Evolutionary conservation across 2,797 vertebrate species (phyloP).

Genomic region (Galaxias olidus): DNA sequence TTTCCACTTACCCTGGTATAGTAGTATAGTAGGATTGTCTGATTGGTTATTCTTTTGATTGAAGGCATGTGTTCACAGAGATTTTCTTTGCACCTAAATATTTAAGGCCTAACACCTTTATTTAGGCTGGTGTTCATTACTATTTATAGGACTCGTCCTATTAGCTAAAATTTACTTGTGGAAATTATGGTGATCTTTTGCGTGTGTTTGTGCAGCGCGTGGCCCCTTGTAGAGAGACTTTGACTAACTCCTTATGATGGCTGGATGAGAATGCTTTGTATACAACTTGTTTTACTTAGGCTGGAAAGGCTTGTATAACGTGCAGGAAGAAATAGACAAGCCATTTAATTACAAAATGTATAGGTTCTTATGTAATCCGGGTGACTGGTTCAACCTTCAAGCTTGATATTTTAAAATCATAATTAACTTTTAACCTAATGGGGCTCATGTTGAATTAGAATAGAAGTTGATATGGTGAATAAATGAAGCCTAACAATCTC

Average conservation of each 20-base stretch:
- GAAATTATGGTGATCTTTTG: constrained; percentile 52
- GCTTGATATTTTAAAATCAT: neutral
- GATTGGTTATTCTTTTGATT: too few relatives aligned
- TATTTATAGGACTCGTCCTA: constrained; percentile 11
- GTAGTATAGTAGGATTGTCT: too few relatives aligned
- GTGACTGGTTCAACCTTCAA: constrained; percentile 45
- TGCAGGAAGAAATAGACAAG: constrained; percentile 60
- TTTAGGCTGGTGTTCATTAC: constrained; percentile 41
- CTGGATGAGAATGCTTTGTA: constrained; percentile 42
- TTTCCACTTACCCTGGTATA: too few relatives aligned
- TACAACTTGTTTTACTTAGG: constrained; percentile 44
- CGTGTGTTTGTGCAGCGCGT: constrained; percentile 24
- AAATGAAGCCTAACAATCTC: neutral
- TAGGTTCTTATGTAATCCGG: constrained; percentile 67
- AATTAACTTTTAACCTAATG: constrained; percentile 8
- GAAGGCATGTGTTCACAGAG: neutral
- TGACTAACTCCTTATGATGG: constrained; percentile 32
- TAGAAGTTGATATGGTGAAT: neutral
- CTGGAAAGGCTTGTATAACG: constrained; percentile 59
- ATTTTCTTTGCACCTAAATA: constrained; percentile 1
- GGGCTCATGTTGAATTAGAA: constrained; percentile 3
- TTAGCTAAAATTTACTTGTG: constrained; percentile 36
- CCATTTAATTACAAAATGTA: constrained; percentile 70
- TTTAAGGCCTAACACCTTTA: constrained; percentile 16
- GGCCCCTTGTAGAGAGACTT: constrained; percentile 45